phyloP scores from a whole-genome alignment of 2,888 invertebrate genomes.

The Oscheius onirici region DNA sequence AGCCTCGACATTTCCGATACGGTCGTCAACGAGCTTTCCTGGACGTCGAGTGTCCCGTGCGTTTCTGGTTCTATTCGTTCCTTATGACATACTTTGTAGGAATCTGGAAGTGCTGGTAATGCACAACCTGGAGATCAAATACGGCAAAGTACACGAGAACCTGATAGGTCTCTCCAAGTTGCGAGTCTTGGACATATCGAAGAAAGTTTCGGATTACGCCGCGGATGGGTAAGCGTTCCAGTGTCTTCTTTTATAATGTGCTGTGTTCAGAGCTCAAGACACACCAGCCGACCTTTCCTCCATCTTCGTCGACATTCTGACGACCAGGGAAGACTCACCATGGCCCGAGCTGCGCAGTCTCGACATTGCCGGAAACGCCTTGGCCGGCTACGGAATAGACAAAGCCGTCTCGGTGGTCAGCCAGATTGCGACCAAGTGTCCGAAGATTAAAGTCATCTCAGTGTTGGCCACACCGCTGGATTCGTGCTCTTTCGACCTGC shows the following conservation, averaged over 20 bases:
- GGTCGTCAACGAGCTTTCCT: constrained; percentile 47
- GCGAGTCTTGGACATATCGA: constrained; percentile 51
- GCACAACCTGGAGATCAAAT: constrained; percentile 50
- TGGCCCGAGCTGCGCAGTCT: constrained; percentile 52
- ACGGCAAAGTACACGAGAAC: constrained; percentile 40
- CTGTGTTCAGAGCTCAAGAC: constrained; percentile 34
- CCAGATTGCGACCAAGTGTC: constrained; percentile 43
- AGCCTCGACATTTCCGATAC: constrained; percentile 53
- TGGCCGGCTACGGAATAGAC: constrained; percentile 50
- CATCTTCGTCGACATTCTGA: constrained; percentile 43
- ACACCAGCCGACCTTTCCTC: constrained; percentile 43
- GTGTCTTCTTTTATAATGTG: not conserved
- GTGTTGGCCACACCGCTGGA: constrained; percentile 56
- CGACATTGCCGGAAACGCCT: constrained; percentile 55
- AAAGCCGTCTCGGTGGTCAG: constrained; percentile 43
- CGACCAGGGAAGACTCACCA: constrained; percentile 31
- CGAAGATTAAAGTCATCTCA: constrained; percentile 44
- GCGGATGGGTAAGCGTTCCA: constrained; percentile 16
- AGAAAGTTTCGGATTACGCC: constrained; percentile 40
- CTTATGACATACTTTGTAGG: too few relatives aligned
- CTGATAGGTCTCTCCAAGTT: constrained; percentile 40
- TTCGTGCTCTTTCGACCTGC: constrained; percentile 25
- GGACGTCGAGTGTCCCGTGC: constrained; percentile 22
- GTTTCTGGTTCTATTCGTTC: too few relatives aligned
- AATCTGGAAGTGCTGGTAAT: constrained; percentile 52